A percentile compares a stretch with the other conserved stretches of the same genome.
Conservation (phyloP, 1,140 invertebrate species). For the Physella acuta region DNA sequence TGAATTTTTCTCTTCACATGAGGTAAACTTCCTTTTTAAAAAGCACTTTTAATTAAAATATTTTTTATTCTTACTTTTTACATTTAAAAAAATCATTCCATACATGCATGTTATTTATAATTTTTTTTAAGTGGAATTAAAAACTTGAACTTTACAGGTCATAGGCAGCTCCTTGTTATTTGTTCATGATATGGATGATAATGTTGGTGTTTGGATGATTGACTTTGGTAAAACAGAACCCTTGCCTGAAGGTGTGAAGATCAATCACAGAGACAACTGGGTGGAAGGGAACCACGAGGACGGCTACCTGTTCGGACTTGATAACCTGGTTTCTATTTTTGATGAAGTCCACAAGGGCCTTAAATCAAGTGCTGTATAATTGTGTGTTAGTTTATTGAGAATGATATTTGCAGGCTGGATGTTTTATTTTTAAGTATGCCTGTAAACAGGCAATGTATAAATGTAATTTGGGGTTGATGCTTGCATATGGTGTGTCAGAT, state of each 20-base stretch:
- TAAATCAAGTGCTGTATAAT: slow-evolving; percentile 8
- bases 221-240: slow-evolving; percentile 95
- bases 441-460: too few relatives aligned
- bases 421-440: background rate
- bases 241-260: slow-evolving; percentile 73
- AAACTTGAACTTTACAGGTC: too few relatives aligned
- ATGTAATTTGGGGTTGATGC: too few relatives aligned
- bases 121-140: background rate
- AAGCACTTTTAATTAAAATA: too few relatives aligned
- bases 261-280: slow-evolving; percentile 84
- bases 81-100: background rate
- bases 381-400: too few relatives aligned
- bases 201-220: slow-evolving; percentile 92
- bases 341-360: slow-evolving; percentile 33
- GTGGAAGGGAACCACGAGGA: slow-evolving; percentile 97
- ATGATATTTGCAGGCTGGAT: background rate
- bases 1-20: slow-evolving; percentile 85
- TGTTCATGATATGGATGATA: slow-evolving; percentile 83
- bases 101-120: background rate
- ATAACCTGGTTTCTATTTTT: slow-evolving; percentile 85
- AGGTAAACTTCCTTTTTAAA: too few relatives aligned
- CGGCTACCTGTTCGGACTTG: slow-evolving; percentile 90
- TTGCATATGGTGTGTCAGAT: too few relatives aligned
- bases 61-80: background rate
- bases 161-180: slow-evolving; percentile 95